Conservation (phyloP, 2,888 invertebrate genomes). For the Campoletis raptor region DNA sequence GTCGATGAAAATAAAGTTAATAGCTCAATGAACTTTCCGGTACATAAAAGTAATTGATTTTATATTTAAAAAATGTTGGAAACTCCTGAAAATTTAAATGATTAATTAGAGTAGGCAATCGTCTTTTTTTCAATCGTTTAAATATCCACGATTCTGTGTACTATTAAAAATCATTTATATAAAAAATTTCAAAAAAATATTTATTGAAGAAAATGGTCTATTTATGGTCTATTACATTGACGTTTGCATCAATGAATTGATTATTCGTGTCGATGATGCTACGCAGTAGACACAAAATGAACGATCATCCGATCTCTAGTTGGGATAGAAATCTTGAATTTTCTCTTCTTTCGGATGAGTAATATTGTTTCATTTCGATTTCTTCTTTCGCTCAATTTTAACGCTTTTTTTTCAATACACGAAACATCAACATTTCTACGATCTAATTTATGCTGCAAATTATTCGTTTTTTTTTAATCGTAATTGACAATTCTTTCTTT, state of each 20-base stretch:
- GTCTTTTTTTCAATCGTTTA: neutral
- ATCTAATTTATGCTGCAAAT: neutral
- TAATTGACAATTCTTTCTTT: neutral
- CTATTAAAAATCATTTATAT: neutral
- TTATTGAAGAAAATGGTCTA: conserved; percentile 2
- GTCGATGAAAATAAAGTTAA: conserved; percentile 78
- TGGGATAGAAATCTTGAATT: conserved; percentile 65
- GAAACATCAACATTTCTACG: neutral
- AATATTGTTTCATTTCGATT: conserved; percentile 50
- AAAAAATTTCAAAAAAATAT: neutral
- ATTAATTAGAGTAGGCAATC: neutral
- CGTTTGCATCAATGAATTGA: conserved; percentile 18
- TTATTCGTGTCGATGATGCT: conserved; percentile 43
- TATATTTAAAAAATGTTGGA: neutral
- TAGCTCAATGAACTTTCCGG: conserved; percentile 60
- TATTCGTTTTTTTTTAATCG: neutral
- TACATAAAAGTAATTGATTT: neutral
- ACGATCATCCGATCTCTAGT: conserved; percentile 66
- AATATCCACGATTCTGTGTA: neutral
- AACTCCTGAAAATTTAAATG: neutral
- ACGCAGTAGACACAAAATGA: conserved; percentile 49
- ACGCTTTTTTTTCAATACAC: neutral
- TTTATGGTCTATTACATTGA: conserved; percentile 7
- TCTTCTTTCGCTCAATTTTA: conserved; percentile 34
- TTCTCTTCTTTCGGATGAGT: conserved; percentile 60